Conservation (phyloP, 2,113 vertebrate genomes). For the Albula glossodonta region DNA sequence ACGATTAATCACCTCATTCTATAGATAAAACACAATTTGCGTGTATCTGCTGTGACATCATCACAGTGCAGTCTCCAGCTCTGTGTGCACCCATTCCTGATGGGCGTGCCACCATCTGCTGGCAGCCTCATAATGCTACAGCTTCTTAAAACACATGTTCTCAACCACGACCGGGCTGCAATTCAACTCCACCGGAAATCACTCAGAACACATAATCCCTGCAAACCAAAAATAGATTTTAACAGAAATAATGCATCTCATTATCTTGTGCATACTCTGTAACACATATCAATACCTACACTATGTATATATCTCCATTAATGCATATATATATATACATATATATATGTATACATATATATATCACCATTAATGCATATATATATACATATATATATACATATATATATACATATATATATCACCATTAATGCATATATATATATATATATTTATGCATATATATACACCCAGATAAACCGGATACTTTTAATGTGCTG, state of each 20-base stretch:
- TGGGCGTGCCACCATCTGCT: slow-evolving; percentile 46
- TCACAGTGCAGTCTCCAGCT: background rate
- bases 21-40: background rate
- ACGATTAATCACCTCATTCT: background rate
- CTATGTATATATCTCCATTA: background rate
- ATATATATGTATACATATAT: too few relatives aligned
- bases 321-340: too few relatives aligned
- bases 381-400: background rate
- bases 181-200: background rate
- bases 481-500: background rate
- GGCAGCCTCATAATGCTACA: slow-evolving; percentile 21
- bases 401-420: too few relatives aligned
- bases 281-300: too few relatives aligned
- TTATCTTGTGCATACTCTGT: too few relatives aligned
- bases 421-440: background rate
- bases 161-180: background rate
- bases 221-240: too few relatives aligned
- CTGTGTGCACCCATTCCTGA: background rate
- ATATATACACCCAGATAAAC: background rate
- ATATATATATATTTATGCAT: background rate
- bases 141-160: background rate
- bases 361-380: background rate
- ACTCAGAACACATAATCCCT: background rate
- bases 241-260: too few relatives aligned
- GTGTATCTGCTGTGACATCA: background rate